Conservation (phyloP, 2,797 vertebrate species). For the Hippocampus kuda region DNA sequence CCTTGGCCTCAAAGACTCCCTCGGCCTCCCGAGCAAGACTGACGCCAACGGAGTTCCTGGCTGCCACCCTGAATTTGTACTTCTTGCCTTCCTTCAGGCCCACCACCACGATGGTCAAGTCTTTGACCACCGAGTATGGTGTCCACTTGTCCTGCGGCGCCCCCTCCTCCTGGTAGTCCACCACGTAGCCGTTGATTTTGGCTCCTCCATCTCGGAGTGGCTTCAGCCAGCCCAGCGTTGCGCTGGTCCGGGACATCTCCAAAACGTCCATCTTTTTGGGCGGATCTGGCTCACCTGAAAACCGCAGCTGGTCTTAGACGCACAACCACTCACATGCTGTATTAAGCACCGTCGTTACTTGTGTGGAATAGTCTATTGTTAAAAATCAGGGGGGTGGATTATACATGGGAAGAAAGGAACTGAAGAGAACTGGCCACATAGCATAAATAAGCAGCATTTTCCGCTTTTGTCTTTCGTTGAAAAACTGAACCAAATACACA, state of each 20-base stretch:
- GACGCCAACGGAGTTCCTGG: slow-evolving; percentile 87
- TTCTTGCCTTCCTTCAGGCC: slow-evolving; percentile 93
- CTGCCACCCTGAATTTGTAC: slow-evolving; percentile 92
- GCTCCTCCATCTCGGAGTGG: slow-evolving; percentile 91
- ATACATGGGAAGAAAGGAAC: too few relatives aligned
- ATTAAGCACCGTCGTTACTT: too few relatives aligned
- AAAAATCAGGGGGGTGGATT: background rate
- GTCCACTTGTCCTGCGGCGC: slow-evolving; percentile 87
- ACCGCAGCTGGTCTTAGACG: slow-evolving; percentile 14
- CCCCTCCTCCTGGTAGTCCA: slow-evolving; percentile 86
- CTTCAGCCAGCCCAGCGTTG: slow-evolving; percentile 87
- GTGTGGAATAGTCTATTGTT: too few relatives aligned
- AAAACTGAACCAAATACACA: too few relatives aligned
- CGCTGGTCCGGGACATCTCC: slow-evolving; percentile 89
- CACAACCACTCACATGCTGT: background rate
- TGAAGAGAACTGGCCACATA: too few relatives aligned
- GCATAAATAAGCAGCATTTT: too few relatives aligned
- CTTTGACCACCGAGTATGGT: slow-evolving; percentile 92
- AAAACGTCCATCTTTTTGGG: slow-evolving; percentile 94
- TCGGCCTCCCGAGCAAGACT: slow-evolving; percentile 87
- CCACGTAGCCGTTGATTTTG: slow-evolving; percentile 92
- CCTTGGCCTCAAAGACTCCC: slow-evolving; percentile 91
- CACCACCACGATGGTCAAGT: slow-evolving; percentile 89
- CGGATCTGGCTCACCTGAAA: slow-evolving; percentile 90
- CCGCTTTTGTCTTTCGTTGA: too few relatives aligned